Conservation (phyloP, 2,797 vertebrate genomes). For the Delichon dasypus region DNA sequence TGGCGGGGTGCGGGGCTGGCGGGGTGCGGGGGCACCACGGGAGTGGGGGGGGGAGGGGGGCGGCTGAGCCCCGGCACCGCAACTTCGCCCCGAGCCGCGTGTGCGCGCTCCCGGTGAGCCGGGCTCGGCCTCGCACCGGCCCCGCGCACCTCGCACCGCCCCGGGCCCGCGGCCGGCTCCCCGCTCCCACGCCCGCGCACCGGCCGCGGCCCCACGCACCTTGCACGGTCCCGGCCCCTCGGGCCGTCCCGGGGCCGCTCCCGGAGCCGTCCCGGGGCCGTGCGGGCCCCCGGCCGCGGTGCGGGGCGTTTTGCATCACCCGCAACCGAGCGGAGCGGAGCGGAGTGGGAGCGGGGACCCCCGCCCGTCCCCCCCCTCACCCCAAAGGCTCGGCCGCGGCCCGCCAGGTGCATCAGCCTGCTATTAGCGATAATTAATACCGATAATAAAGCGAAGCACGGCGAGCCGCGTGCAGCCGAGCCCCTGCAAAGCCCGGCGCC, state of each 20-base stretch:
- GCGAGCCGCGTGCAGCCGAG: not conserved
- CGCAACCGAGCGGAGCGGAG: not conserved
- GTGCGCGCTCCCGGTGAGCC: not conserved
- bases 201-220: not conserved
- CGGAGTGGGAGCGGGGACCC: not conserved
- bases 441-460: not conserved
- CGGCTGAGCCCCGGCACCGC: not conserved
- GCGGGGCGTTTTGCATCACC: not conserved
- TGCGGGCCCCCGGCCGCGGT: not conserved
- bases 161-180: not conserved
- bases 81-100: not conserved
- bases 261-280: not conserved
- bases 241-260: not conserved
- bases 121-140: not conserved
- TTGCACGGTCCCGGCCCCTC: not conserved
- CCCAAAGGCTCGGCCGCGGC: not conserved
- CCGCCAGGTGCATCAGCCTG: not conserved
- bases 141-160: not conserved
- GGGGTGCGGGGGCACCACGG: not conserved
- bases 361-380: fast-evolving
- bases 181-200: not conserved
- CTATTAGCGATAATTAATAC: not conserved
- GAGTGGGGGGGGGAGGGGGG: too few relatives aligned
- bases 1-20: not conserved
- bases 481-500: not conserved